These are phyloP conservation scores for Rhodinocichla rosea DNA, from an alignment of 2,113 vertebrate genomes.

Conservation along the genomic window DNA sequence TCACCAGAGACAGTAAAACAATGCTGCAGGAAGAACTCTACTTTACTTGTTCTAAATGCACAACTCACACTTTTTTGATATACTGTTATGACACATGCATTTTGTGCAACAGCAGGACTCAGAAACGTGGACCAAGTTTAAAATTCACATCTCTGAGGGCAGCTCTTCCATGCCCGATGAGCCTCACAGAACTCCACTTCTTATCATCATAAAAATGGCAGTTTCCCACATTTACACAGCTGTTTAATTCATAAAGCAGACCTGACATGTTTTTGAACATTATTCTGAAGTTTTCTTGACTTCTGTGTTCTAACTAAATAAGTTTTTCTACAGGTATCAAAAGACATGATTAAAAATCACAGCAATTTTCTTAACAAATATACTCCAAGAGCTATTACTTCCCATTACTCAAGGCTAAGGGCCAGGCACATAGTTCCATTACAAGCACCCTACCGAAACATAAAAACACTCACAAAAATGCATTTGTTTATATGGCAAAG, in stretches of 20 bases:
- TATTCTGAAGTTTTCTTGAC: not conserved
- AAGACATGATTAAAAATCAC: slow-evolving; percentile 12
- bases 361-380: slow-evolving; percentile 31
- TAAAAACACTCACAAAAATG: slow-evolving; percentile 53
- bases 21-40: not conserved
- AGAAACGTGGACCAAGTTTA: not conserved
- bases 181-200: not conserved
- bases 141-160: not conserved
- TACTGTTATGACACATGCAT: not conserved
- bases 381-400: slow-evolving; percentile 50
- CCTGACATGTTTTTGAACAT: not conserved
- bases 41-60: not conserved
- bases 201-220: not conserved
- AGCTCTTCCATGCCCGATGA: not conserved
- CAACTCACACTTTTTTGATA: not conserved
- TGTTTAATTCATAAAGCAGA: not conserved
- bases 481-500: slow-evolving; percentile 51
- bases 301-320: slow-evolving; percentile 5
- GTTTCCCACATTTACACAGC: slow-evolving; percentile 23
- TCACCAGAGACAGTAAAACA: not conserved
- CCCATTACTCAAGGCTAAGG: slow-evolving; percentile 11
- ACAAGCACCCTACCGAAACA: slow-evolving; percentile 40
- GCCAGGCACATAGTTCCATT: slow-evolving; percentile 31
- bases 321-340: slow-evolving; percentile 17
- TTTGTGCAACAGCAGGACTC: not conserved